A percentile compares a stretch with the other conserved stretches of the same genome.
Conservation (phyloP, 2,113 vertebrate genomes). For the Cyphomyrus plagiostoma region DNA sequence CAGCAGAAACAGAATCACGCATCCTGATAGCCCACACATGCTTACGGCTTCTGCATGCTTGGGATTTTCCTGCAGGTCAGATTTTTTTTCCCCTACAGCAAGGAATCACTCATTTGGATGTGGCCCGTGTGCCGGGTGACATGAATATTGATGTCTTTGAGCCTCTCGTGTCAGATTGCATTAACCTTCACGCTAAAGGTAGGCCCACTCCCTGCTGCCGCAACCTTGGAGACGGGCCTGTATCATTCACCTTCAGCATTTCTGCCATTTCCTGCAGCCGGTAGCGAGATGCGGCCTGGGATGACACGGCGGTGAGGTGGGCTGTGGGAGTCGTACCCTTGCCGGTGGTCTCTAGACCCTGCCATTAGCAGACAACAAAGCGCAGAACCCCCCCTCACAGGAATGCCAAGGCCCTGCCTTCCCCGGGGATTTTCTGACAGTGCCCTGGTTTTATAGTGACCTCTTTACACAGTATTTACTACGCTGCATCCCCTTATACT, state of each 20-base stretch:
- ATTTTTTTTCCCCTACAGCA: neutral
- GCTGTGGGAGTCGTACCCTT: neutral
- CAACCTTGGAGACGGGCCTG: neutral
- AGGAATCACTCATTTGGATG: conserved; percentile 9
- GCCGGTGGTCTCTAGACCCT: neutral
- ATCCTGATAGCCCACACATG: neutral
- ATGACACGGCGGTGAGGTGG: neutral
- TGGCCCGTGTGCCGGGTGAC: neutral
- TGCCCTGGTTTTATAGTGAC: neutral
- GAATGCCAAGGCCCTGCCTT: neutral
- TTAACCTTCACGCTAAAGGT: conserved; percentile 16
- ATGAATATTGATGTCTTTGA: conserved; percentile 18
- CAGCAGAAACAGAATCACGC: neutral
- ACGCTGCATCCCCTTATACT: neutral
- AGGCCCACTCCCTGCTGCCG: neutral
- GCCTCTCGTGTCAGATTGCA: conserved; percentile 18
- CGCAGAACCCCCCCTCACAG: neutral
- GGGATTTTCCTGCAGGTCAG: neutral
- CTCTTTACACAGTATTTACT: neutral
- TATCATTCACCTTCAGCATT: neutral
- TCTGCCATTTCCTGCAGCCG: neutral
- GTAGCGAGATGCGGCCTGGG: neutral
- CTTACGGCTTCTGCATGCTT: neutral
- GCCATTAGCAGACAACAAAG: neutral
- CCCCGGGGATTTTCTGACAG: neutral